These are phyloP conservation scores for Phalacrocorax pelagicus DNA, from an alignment of 2,113 vertebrate species.

Conservation along the genomic window DNA sequence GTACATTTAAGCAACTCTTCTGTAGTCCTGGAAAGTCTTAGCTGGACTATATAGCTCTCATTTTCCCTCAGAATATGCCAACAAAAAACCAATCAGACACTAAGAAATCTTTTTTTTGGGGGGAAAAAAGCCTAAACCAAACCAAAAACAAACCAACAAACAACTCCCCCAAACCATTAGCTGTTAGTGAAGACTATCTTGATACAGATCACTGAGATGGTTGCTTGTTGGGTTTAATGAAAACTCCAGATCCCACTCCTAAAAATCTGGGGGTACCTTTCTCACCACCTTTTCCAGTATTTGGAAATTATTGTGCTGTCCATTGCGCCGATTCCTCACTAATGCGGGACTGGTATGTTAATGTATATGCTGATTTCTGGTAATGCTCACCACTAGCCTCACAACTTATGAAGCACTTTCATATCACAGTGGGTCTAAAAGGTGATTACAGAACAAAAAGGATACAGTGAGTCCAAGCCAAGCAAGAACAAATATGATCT, in stretches of 20 bases:
- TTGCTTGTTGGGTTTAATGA: neutral
- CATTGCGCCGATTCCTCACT: neutral
- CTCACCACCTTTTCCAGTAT: neutral
- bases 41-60: neutral
- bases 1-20: neutral
- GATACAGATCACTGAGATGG: neutral
- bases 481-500: neutral
- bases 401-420: neutral
- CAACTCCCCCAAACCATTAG: accelerated
- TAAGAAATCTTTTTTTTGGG: neutral
- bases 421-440: neutral
- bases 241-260: neutral
- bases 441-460: neutral
- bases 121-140: no score
- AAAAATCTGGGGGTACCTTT: accelerated
- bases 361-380: neutral
- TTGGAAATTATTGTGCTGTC: neutral
- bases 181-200: neutral
- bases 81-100: neutral
- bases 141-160: neutral
- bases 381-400: neutral
- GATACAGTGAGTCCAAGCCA: neutral
- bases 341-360: neutral
- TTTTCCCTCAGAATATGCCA: neutral
- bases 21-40: neutral